These are phyloP conservation scores for Cephalotes varians DNA, from an alignment of 2,888 invertebrate genomes.

Conservation along the genomic window DNA sequence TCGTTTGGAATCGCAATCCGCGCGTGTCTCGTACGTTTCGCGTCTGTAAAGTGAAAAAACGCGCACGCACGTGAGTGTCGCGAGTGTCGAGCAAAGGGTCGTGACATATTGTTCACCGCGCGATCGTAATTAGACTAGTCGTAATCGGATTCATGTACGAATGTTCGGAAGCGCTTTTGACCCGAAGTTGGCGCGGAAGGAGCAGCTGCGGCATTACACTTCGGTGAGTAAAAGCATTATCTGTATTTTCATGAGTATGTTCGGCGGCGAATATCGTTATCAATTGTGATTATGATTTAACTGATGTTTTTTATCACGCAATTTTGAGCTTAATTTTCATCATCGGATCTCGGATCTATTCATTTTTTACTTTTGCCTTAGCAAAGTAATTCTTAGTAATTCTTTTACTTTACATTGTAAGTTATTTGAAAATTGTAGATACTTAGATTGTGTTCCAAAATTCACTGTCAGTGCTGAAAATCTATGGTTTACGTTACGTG, in stretches of 20 bases:
- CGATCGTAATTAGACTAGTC: background rate
- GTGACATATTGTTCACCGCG: background rate
- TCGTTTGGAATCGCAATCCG: background rate
- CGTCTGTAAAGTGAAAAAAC: background rate
- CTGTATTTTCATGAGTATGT: background rate
- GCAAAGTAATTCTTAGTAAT: no score
- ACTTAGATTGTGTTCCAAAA: no score
- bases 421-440: no score
- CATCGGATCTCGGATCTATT: background rate
- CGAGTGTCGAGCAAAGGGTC: background rate
- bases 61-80: background rate
- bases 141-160: background rate
- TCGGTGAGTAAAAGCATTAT: constrained; percentile 12
- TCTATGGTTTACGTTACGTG: no score
- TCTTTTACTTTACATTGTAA: no score
- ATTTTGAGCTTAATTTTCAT: background rate
- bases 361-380: background rate
- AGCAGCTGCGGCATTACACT: no score
- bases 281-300: background rate
- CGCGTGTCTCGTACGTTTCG: background rate
- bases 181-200: background rate
- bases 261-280: background rate
- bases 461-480: no score
- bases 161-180: background rate
- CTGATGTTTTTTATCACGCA: background rate